These are phyloP conservation scores for Hoplostethus mediterraneus DNA, from an alignment of 2,797 vertebrate species.

Conservation along the genomic window DNA sequence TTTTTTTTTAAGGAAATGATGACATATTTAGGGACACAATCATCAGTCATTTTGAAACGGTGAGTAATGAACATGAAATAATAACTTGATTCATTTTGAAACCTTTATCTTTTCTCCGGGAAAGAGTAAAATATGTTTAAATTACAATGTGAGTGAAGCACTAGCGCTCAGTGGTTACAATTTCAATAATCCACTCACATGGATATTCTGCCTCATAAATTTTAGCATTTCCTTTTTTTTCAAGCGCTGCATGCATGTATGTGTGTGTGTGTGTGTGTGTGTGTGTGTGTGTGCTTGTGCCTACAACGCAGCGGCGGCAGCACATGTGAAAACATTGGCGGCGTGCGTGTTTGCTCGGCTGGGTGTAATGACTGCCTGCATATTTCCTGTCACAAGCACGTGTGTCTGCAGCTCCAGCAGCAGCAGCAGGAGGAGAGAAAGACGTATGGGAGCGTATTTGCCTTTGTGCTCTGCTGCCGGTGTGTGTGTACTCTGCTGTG, in stretches of 20 bases:
- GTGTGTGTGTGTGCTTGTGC: constrained; percentile 29
- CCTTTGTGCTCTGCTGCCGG: constrained; percentile 78
- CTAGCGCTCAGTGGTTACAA: neutral
- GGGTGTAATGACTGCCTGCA: constrained; percentile 79
- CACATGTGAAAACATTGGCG: constrained; percentile 73
- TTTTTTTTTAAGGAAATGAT: neutral
- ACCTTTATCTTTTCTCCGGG: constrained; percentile 10
- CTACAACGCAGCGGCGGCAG: constrained; percentile 45
- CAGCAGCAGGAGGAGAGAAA: too few relatives aligned
- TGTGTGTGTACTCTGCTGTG: constrained; percentile 83
- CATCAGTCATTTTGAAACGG: constrained; percentile 1
- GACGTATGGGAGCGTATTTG: constrained; percentile 81
- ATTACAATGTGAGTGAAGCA: constrained; percentile 12
- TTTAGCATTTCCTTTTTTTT: constrained; percentile 9
- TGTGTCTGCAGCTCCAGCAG: constrained; percentile 66
- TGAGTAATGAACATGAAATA: neutral
- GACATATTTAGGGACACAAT: neutral
- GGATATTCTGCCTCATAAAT: constrained; percentile 21
- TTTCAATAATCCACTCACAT: constrained; percentile 2
- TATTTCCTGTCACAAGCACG: constrained; percentile 79
- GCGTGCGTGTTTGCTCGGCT: constrained; percentile 78
- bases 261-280: constrained; percentile 8
- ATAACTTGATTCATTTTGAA: constrained; percentile 12
- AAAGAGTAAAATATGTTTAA: constrained; percentile 4
- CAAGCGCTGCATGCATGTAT: neutral